phyloP scores from a whole-genome alignment of 1,140 invertebrate species.

The Drosophila pachea region DNA sequence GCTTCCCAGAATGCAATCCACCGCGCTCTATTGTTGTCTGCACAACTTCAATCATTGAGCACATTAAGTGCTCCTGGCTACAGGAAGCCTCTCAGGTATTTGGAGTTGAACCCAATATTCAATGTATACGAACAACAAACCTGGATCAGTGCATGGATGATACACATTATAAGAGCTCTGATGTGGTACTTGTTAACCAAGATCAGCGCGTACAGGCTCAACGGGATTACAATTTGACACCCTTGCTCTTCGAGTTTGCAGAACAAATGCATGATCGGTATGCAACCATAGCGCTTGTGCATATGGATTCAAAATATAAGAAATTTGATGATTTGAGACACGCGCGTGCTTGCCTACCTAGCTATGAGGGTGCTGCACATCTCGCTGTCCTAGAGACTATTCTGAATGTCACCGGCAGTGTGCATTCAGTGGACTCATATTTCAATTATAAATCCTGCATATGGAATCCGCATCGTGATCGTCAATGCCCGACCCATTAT shows the following conservation, averaged over 20 bases:
- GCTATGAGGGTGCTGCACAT: conserved; percentile 84
- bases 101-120: conserved; percentile 86
- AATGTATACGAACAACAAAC: conserved; percentile 82
- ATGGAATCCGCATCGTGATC: conserved; percentile 78
- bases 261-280: conserved; percentile 82
- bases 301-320: conserved; percentile 81
- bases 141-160: conserved; percentile 83
- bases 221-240: conserved; percentile 82
- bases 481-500: conserved; percentile 71
- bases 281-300: conserved; percentile 85
- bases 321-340: conserved; percentile 83
- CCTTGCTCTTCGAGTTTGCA: conserved; percentile 84
- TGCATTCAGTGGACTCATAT: conserved; percentile 71
- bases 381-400: conserved; percentile 83
- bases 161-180: conserved; percentile 81
- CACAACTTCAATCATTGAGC: conserved; percentile 83
- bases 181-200: conserved; percentile 83
- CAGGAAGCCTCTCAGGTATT: conserved; percentile 84
- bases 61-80: conserved; percentile 87
- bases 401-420: conserved; percentile 78
- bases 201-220: conserved; percentile 82
- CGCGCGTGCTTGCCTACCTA: conserved; percentile 85
- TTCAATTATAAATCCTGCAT: conserved; percentile 84
- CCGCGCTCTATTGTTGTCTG: conserved; percentile 83
- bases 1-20: conserved; percentile 83